These are phyloP conservation scores for Drosophila melanica DNA, from an alignment of 1,140 invertebrate genomes.

Conservation along the genomic window DNA sequence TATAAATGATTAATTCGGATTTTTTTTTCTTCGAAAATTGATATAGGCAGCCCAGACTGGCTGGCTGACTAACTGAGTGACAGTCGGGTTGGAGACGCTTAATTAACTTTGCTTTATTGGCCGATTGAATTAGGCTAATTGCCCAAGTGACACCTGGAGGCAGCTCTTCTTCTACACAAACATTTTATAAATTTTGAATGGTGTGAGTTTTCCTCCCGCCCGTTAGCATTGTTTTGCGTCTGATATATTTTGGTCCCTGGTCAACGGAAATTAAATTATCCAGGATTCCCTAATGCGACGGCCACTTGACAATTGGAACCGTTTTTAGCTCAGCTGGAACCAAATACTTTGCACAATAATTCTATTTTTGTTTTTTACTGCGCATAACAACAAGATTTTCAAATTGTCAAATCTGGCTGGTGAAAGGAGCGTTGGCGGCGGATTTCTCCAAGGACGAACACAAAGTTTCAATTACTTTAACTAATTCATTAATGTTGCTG, in stretches of 20 bases:
- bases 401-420: conserved; percentile 25
- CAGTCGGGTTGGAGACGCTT: conserved; percentile 34
- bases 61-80: conserved; percentile 1
- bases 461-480: conserved; percentile 63
- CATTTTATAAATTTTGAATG: neutral
- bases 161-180: neutral
- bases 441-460: conserved; percentile 25
- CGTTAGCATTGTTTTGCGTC: neutral
- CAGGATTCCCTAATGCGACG: conserved; percentile 38
- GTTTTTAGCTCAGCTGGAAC: neutral
- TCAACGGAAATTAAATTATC: conserved; percentile 24
- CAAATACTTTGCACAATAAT: conserved; percentile 32
- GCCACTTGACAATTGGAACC: conserved; percentile 17
- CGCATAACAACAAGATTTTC: conserved; percentile 16
- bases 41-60: conserved; percentile 29
- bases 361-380: conserved; percentile 35
- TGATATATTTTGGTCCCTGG: conserved; percentile 16
- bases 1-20: conserved; percentile 70
- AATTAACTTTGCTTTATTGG: conserved; percentile 70
- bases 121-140: conserved; percentile 64
- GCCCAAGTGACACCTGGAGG: conserved; percentile 52
- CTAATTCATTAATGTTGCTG: conserved; percentile 64
- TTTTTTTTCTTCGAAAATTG: conserved; percentile 42
- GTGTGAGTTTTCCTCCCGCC: neutral
- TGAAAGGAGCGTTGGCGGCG: neutral